phyloP scores from a whole-genome alignment of 2,888 invertebrate genomes.

The Pteria penguin region DNA sequence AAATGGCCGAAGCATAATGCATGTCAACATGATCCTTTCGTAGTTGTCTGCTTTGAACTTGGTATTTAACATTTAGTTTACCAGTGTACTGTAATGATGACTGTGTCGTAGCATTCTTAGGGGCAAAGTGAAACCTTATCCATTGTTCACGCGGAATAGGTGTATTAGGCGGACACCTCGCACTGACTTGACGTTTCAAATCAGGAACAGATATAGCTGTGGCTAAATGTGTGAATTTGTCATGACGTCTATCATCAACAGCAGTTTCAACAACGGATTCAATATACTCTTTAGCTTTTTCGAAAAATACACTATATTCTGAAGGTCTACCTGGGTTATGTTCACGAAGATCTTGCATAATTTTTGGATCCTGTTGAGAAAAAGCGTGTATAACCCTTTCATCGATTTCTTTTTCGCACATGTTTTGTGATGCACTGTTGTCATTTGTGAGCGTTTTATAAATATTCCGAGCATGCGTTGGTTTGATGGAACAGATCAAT shows the following conservation, averaged over 20 bases:
- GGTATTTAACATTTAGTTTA: conserved; percentile 41
- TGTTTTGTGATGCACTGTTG: background rate
- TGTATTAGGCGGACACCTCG: conserved; percentile 20
- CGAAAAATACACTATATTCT: conserved; percentile 36
- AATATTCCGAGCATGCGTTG: conserved; percentile 20
- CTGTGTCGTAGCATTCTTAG: conserved; percentile 31
- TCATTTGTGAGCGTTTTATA: conserved; percentile 20
- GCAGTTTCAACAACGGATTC: conserved; percentile 26
- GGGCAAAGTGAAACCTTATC: conserved; percentile 47
- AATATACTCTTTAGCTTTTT: conserved; percentile 23
- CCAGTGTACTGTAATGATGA: conserved; percentile 33
- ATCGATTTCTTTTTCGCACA: background rate
- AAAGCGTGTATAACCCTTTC: conserved; percentile 12
- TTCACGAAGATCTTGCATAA: conserved; percentile 33
- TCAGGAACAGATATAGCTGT: conserved; percentile 38
- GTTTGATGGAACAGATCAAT: conserved; percentile 23
- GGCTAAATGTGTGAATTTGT: conserved; percentile 29
- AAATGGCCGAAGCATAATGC: conserved; percentile 45
- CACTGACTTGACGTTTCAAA: conserved; percentile 14
- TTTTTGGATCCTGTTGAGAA: conserved; percentile 37
- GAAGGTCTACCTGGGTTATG: conserved; percentile 27
- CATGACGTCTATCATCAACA: conserved; percentile 41
- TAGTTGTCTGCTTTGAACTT: conserved; percentile 45
- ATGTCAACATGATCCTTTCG: conserved; percentile 39
- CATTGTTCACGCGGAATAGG: conserved; percentile 43